Conservation (phyloP, 2,888 invertebrate genomes). For the Bellardia bayeri region DNA sequence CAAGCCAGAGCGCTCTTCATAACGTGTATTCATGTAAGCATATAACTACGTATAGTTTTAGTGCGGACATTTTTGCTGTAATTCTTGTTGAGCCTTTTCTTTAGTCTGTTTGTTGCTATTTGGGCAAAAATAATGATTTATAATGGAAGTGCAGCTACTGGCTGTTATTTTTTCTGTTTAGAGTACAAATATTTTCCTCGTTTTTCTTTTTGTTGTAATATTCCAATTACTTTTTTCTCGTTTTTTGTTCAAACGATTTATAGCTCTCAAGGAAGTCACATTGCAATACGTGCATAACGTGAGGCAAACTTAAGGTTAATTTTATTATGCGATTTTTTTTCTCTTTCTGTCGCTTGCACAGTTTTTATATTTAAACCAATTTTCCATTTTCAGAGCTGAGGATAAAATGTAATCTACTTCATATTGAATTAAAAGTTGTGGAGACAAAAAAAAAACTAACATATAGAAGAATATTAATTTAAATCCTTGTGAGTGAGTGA, state of each 20-base stretch:
- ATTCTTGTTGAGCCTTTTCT: constrained; percentile 26
- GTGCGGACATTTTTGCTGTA: constrained; percentile 50
- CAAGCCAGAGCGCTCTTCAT: constrained; percentile 12
- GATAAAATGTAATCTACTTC: constrained; percentile 60
- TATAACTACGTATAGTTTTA: constrained; percentile 39
- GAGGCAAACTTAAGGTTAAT: constrained; percentile 70
- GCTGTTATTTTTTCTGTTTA: constrained; percentile 25
- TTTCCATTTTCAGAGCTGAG: constrained; percentile 29
- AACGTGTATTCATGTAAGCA: constrained; percentile 22
- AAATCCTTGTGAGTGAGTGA: constrained; percentile 19
- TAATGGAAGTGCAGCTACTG: constrained; percentile 65
- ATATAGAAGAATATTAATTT: constrained; percentile 41
- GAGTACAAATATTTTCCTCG: neutral
- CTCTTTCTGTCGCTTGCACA: neutral
- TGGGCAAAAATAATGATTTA: constrained; percentile 70
- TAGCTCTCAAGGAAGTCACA: constrained; percentile 67
- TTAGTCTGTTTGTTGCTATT: constrained; percentile 40
- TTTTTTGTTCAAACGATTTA: constrained; percentile 60
- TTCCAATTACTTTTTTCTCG: constrained; percentile 46
- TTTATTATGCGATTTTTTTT: constrained; percentile 57
- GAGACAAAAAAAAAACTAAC: neutral
- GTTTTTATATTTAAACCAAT: constrained; percentile 45
- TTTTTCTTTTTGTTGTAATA: constrained; percentile 31
- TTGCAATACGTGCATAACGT: constrained; percentile 72
- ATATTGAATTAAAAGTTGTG: constrained; percentile 63